Evolutionary conservation across 2,797 vertebrate genomes (phyloP).

Genomic region (Novumbra hubbsi): DNA sequence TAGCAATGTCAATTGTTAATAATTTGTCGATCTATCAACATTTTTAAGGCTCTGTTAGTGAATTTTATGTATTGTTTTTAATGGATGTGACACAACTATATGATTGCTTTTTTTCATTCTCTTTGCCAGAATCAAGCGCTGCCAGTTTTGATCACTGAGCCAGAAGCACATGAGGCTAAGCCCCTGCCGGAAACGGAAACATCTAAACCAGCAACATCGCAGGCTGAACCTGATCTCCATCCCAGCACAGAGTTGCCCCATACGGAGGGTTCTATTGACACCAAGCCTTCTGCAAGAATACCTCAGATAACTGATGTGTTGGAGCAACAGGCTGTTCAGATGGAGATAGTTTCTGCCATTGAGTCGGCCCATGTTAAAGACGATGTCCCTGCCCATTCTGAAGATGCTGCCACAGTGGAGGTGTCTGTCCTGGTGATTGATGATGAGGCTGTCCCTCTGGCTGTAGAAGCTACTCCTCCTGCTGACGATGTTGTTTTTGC

Average conservation of each 20-base stretch:
- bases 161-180: slow-evolving; percentile 5
- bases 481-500: not conserved
- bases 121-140: slow-evolving; percentile 10
- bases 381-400: too few relatives aligned
- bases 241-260: not conserved
- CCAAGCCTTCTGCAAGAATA: not conserved
- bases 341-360: slow-evolving; percentile 2
- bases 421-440: not conserved
- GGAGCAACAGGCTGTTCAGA: not conserved
- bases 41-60: not conserved
- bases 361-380: slow-evolving; percentile 3
- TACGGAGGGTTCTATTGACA: not conserved
- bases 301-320: not conserved
- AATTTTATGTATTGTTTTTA: not conserved
- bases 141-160: not conserved
- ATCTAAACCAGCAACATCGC: not conserved
- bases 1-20: not conserved
- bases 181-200: slow-evolving; percentile 10
- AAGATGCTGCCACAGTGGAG: slow-evolving; percentile 6
- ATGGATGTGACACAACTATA: not conserved
- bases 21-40: not conserved
- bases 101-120: not conserved
- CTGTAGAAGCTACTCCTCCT: not conserved
- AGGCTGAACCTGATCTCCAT: not conserved
- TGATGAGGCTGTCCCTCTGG: not conserved